Conservation (phyloP, 1,140 invertebrate genomes). For the Battus philenor region DNA sequence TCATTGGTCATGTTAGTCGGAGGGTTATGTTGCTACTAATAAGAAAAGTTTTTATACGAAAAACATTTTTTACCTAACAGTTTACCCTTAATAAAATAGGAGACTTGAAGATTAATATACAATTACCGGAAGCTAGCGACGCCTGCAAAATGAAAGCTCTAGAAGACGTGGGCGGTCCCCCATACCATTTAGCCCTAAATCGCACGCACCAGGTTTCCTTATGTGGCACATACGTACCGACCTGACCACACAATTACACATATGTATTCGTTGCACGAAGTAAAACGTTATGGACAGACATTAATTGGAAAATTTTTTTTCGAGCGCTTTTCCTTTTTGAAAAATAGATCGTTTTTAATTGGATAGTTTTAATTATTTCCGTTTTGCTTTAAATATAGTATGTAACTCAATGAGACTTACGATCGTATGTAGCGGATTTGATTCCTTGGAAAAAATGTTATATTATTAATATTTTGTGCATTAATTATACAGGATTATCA, state of each 20-base stretch:
- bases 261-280: neutral
- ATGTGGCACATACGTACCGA: neutral
- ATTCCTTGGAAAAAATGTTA: too few species aligned
- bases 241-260: slow-evolving; percentile 1
- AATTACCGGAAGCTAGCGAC: neutral
- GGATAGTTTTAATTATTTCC: too few species aligned
- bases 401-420: too few species aligned
- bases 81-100: too few species aligned
- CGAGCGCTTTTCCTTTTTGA: too few species aligned
- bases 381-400: too few species aligned
- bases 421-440: too few species aligned
- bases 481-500: too few species aligned
- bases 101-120: neutral
- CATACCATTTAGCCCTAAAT: neutral
- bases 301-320: too few species aligned
- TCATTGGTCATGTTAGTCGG: too few species aligned
- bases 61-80: neutral
- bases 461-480: too few species aligned
- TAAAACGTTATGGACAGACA: neutral
- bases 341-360: neutral
- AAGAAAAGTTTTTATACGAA: neutral
- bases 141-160: neutral
- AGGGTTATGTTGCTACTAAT: too few species aligned
- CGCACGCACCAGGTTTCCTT: neutral
- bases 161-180: neutral